phyloP scores from a whole-genome alignment of 2,888 invertebrate species.

The Pharmacophagus antenor region DNA sequence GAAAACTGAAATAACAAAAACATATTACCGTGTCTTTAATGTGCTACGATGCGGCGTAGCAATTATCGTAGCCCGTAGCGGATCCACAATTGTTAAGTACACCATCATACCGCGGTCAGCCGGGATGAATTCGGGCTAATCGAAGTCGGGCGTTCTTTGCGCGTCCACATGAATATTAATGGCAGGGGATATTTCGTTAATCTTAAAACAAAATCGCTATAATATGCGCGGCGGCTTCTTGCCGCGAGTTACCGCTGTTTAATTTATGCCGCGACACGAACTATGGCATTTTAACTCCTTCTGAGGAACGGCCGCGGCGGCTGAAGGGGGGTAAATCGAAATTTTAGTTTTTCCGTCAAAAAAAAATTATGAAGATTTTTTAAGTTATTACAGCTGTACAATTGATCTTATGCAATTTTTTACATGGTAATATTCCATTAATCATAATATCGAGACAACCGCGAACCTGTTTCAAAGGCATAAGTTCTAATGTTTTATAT shows the following conservation, averaged over 20 bases:
- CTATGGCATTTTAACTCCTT: conserved; percentile 81
- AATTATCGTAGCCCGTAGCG: no score
- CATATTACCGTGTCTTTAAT: no score
- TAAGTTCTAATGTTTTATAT: no score
- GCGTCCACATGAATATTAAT: conserved; percentile 67
- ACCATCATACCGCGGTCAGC: background rate
- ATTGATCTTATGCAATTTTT: no score
- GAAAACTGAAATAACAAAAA: no score
- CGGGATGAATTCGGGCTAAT: conserved; percentile 44
- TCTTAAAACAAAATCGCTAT: conserved; percentile 74
- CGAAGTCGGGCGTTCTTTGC: conserved; percentile 53
- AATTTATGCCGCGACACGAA: conserved; percentile 79
- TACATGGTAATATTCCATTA: no score
- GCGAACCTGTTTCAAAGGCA: no score
- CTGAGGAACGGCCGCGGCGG: conserved; percentile 47
- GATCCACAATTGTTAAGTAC: no score
- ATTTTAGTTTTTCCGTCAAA: background rate
- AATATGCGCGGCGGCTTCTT: conserved; percentile 77
- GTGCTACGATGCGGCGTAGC: no score
- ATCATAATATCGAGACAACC: no score
- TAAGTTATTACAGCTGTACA: no score
- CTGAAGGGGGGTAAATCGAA: conserved; percentile 41
- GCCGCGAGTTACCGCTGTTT: conserved; percentile 62
- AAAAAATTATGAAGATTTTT: no score
- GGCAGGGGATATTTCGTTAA: conserved; percentile 68